These are phyloP conservation scores for Odocoileus virginianus DNA, from an alignment of 2,113 vertebrate genomes.

Conservation along the genomic window DNA sequence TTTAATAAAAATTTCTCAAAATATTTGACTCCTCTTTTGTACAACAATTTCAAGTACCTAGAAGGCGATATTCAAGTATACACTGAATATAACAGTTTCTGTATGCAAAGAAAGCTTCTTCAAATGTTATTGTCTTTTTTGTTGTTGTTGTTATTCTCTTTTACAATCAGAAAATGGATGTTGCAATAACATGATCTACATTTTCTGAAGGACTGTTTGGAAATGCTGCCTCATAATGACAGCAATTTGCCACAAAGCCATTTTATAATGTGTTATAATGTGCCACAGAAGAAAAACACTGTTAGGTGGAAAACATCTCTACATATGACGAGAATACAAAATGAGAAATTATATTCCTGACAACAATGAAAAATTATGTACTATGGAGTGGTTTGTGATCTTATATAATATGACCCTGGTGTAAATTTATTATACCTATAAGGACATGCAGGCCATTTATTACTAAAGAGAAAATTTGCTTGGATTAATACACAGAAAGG, in stretches of 20 bases:
- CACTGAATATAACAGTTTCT: slow-evolving; percentile 28
- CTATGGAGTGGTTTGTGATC: not conserved
- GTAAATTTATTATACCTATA: not conserved
- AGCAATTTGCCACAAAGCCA: not conserved
- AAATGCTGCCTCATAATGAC: not conserved
- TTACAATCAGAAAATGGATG: slow-evolving; percentile 36
- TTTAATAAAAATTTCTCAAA: slow-evolving; percentile 27
- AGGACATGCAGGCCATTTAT: slow-evolving; percentile 7
- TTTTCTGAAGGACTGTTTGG: slow-evolving; percentile 12
- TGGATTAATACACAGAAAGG: not conserved
- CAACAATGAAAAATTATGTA: not conserved
- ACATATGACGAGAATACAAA: not conserved
- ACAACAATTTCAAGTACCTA: slow-evolving; percentile 14
- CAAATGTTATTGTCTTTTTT: not conserved
- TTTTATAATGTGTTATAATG: not conserved
- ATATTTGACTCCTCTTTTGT: slow-evolving; percentile 3
- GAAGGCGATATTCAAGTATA: not conserved
- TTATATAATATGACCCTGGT: not conserved
- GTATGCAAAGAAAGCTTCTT: not conserved
- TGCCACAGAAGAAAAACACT: not conserved
- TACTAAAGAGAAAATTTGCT: not conserved
- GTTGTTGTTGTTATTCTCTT: not conserved
- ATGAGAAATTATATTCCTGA: slow-evolving; percentile 30
- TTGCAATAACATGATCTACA: not conserved
- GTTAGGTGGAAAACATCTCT: not conserved